A percentile compares a stretch with the other conserved stretches of the same genome.
Evolutionary conservation across 92 coral and sea anemone species (phyloP).

Genomic region (Siderastrea radians): DNA sequence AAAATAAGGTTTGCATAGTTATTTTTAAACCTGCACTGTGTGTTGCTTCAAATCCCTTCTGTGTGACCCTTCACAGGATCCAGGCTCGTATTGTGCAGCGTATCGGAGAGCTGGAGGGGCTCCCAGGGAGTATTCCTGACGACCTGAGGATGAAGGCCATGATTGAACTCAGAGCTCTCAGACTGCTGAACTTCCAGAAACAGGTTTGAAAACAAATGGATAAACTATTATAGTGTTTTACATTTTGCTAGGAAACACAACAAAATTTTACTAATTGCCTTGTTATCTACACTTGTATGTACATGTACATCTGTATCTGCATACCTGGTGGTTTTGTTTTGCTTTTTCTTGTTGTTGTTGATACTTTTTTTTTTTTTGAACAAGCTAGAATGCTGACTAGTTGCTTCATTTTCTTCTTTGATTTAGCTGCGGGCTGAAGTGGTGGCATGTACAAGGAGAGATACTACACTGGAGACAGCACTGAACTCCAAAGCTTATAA

Average conservation of each 20-base stretch:
- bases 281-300: too few species aligned
- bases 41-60: neutral
- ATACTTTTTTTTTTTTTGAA: too few species aligned
- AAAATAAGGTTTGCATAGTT: too few species aligned
- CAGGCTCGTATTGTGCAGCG: slow-evolving; percentile 98
- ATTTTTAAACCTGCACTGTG: neutral
- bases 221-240: neutral
- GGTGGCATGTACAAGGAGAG: slow-evolving; percentile 96
- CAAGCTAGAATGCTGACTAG: too few species aligned
- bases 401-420: neutral
- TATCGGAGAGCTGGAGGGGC: slow-evolving; percentile 91
- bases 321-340: too few species aligned
- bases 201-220: slow-evolving; percentile 73
- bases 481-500: slow-evolving; percentile 98
- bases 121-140: slow-evolving; percentile 95
- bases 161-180: slow-evolving; percentile 95
- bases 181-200: slow-evolving; percentile 97
- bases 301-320: too few species aligned
- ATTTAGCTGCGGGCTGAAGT: slow-evolving; percentile 92
- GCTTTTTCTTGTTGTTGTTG: too few species aligned
- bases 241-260: too few species aligned
- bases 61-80: slow-evolving; percentile 63
- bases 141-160: slow-evolving; percentile 94
- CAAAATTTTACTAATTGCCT: too few species aligned
- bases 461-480: slow-evolving; percentile 98